Conservation (phyloP, 2,797 vertebrate genomes). For the Anisognathus igniventris region DNA sequence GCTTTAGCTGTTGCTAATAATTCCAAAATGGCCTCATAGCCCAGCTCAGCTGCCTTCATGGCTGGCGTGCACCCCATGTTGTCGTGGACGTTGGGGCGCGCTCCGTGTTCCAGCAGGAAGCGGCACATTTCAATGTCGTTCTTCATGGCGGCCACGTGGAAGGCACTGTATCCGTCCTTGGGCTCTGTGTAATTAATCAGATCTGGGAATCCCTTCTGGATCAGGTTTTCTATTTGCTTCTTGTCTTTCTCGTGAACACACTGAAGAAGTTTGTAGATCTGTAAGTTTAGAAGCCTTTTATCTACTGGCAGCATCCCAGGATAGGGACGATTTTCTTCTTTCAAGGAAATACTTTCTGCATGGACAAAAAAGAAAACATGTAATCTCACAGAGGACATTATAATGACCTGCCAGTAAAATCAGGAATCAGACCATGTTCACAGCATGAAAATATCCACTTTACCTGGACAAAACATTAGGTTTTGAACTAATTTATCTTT, state of each 20-base stretch:
- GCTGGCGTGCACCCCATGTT: constrained; percentile 78
- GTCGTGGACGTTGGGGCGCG: constrained; percentile 82
- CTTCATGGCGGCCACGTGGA: constrained; percentile 81
- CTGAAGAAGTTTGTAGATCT: constrained; percentile 90
- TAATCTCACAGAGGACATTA: not conserved
- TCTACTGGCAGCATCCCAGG: constrained; percentile 65
- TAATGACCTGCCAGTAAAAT: not conserved
- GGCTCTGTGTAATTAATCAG: constrained; percentile 90
- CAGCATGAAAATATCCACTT: not conserved
- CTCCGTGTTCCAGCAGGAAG: constrained; percentile 83
- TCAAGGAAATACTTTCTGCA: constrained; percentile 9
- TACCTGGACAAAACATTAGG: not conserved
- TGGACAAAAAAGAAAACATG: not conserved
- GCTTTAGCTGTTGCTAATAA: constrained; percentile 79
- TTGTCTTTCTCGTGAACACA: constrained; percentile 77
- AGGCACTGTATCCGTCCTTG: constrained; percentile 75
- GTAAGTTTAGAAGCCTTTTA: constrained; percentile 80
- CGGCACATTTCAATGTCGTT: constrained; percentile 82
- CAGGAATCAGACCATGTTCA: not conserved
- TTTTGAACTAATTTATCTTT: not conserved
- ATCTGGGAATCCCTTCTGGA: constrained; percentile 77
- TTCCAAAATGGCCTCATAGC: constrained; percentile 78
- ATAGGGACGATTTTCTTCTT: not conserved
- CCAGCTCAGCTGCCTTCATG: constrained; percentile 88
- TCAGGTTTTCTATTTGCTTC: constrained; percentile 82